A percentile compares a stretch with the other conserved stretches of the same genome.
Conservation (phyloP, 2,797 vertebrate genomes). For the Ispidina picta region DNA sequence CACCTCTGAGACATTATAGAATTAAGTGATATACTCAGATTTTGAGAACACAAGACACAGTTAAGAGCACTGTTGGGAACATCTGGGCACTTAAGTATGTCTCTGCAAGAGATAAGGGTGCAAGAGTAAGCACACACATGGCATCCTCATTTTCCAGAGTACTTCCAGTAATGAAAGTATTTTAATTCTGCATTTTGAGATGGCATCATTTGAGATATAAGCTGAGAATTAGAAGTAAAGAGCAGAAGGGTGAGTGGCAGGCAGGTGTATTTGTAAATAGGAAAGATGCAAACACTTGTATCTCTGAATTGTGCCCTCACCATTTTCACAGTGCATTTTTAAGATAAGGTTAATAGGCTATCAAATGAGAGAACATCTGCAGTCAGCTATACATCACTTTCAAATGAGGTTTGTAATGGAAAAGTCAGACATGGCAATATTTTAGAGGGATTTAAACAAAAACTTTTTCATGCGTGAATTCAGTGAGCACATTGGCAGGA, state of each 20-base stretch:
- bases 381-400: background rate
- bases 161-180: background rate
- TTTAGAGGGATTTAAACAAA: conserved; percentile 23
- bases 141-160: background rate
- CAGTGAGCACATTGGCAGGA: background rate
- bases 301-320: background rate
- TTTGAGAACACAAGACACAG: background rate
- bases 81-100: background rate
- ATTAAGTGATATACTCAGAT: background rate
- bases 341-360: background rate
- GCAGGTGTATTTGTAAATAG: background rate
- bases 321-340: background rate
- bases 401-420: background rate
- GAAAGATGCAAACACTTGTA: background rate
- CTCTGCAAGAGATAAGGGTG: background rate
- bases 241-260: background rate
- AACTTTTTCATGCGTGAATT: conserved; percentile 9
- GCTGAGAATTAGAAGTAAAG: background rate
- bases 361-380: background rate
- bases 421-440: background rate
- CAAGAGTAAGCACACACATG: background rate
- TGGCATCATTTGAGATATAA: background rate
- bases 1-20: background rate
- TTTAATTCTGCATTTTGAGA: background rate
- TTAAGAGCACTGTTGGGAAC: background rate